Conservation (phyloP, 2,797 vertebrate species). For the Trachops cirrhosus region DNA sequence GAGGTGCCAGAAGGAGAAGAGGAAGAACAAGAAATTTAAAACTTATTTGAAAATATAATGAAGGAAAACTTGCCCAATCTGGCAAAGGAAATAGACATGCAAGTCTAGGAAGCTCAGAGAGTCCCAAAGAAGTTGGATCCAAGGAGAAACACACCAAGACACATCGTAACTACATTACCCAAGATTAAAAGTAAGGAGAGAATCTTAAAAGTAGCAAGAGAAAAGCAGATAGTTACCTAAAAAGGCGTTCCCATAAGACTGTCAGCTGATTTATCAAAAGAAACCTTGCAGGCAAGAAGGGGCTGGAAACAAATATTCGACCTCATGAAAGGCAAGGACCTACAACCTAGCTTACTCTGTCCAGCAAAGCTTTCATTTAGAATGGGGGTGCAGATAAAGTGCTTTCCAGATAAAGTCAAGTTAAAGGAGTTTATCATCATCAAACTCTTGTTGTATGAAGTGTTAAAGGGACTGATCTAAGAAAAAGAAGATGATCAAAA, state of each 20-base stretch:
- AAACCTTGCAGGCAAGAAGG: neutral
- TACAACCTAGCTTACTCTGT: neutral
- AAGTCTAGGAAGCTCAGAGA: neutral
- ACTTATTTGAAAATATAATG: neutral
- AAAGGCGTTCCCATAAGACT: neutral
- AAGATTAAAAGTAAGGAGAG: neutral
- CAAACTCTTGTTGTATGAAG: too few relatives aligned
- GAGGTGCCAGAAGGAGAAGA: too few relatives aligned
- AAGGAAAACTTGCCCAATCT: neutral
- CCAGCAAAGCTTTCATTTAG: neutral
- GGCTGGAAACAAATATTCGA: neutral
- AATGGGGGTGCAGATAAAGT: neutral
- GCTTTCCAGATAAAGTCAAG: too few relatives aligned
- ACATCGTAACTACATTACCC: neutral
- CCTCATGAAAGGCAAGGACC: neutral
- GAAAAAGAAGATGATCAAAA: too few relatives aligned
- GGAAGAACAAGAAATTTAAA: too few relatives aligned
- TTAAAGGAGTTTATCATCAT: too few relatives aligned
- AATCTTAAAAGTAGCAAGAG: neutral
- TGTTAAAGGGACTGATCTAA: too few relatives aligned
- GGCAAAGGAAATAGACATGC: neutral
- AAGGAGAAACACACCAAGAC: neutral
- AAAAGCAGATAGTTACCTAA: neutral
- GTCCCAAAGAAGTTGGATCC: neutral
- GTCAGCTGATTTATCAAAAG: neutral